Base-by-base conservation (phyloP, 2,888 invertebrate species). In the Andrena dorsata region DNA sequence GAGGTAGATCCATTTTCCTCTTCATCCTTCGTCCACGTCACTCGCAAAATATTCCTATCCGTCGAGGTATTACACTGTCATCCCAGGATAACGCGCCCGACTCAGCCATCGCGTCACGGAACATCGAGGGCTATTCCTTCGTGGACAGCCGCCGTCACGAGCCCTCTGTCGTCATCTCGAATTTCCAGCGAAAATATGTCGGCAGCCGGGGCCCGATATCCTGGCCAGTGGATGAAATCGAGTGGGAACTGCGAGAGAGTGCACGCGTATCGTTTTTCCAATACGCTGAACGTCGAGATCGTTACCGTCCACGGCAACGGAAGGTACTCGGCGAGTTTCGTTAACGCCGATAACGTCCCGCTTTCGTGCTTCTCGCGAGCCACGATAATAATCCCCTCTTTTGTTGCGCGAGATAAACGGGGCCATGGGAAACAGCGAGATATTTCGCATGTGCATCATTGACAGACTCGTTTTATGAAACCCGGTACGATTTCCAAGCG, bases 191-290 rank as follows among this genome's bases (percentile, higher is more conserved):
- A 41, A 69, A 82, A 82, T 74, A 82, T 71, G 66, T 78, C 60
- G 66, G 13, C 53, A 20, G 61, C 70, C 51, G 49, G 26, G 35
- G 20, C 30, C 32, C 73, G 73, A 63, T 80, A 80, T 76, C 72
- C 53, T 53, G 64, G 8, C 60, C 30, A 26, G 41, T 16, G 64
- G 69, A 77, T 41, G 61, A 76, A 82, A 82, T 82, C 82, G 76
- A 64, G 56, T 41, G 70, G 51, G 41, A 35, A 73, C 73, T 49
- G 61, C 65, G 23, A 72, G 23, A 13, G 26, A 70, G 35, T 20
- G 49, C 23, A 20, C 73, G 63, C 74, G 77, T 73, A 70, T 58
- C 64, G 65, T 68, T 80, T 77, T 80, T 83, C 78, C 78, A 73
- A 65, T 41, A 83, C 82, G 73, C 53, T 83, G 68, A 23, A 49